Base-by-base conservation (phyloP, 2,113 vertebrate genomes). In the Theristicus caerulescens region DNA sequence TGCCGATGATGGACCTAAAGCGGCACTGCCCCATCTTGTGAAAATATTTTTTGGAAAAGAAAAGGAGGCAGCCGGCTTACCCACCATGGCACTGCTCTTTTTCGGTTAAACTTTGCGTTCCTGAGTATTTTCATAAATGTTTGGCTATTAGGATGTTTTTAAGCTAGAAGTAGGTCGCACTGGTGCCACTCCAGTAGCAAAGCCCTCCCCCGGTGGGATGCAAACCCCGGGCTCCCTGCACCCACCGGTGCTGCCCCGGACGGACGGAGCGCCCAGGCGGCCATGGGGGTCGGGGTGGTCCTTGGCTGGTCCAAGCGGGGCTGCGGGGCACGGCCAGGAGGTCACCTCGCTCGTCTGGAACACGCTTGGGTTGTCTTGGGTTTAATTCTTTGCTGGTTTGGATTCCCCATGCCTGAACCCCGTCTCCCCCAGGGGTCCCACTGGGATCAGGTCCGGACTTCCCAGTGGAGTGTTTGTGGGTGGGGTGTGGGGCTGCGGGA, bases 191-290 rank as follows among this genome's bases (percentile, higher is more conserved):
- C 34, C 12, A 6, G 20, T 32, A 52, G 51, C 42, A 36, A 55
- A 61, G 31, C 36, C 49, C 21, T 66, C 70, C 69, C 58, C 21
- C 1, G 0, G 44, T 36, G 44, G 46, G 52, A 40, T 13, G 18
- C 6, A 15, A 6, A 29, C 6, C 13, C 26, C 5, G 13, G 51
- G 25, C 36, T 84, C 27, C 47, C 55, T n/a, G 52, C 49, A 38
- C 31, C 34, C 74, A 14, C 47, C 8, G 7, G 20, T 24, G 29
- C 77, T 78, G 69, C 38, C 40, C 34, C 2, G 1, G 34, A 10
- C 42, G 25, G 24, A 40, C 1, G 0, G 15, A 42, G n/a, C 32
- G 9, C 22, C 51, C 15, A 5, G 17, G 42, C 3, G 4, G 9
- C 46, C 4, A 0, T 16, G 12, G 21, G 14, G 32, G 31, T 19